Evolutionary conservation across 2,888 invertebrate species (phyloP), one percentile per base, ranked within the genome.

Genomic region (Netelia melanura): DNA sequence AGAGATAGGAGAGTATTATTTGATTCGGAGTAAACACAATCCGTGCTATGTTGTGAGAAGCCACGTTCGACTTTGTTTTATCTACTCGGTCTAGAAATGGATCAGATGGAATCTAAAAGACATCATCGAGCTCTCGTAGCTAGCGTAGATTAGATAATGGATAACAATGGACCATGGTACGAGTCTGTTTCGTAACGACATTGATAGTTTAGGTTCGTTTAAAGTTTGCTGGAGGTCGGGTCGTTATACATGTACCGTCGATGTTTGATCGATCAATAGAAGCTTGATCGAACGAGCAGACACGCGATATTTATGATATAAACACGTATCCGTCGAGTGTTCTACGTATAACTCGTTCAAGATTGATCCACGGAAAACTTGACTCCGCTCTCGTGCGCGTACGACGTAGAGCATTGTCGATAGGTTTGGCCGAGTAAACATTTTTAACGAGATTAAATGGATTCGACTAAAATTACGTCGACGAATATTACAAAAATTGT

Each of bases 221-320:
- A 68, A 68, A 44, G 81, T 74, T 74, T 72, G 72, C 77, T 64
- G 84, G 74, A 84, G 84, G 81, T 84, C 81, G 81, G 17, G 21
- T 38, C 58, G 58, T 17, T 54, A 48, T 71, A 52, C 65, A 56
- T 5, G n/a, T 54, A 72, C 65, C 64, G 77, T 67, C 81, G 74
- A 79, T 64, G 58, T 76, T 81, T 74, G 76, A 81, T 84, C 64
- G 81, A 84, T 84, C 84, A 62, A 81, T 81, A 74, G 48, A 74
- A 65, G 70, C 58, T 23, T 43, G 71, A 64, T 81, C 61, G 23
- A 71, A 65, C 64, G 64, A 44, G 58, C 56, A 74, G 72, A 58
- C 74, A 70, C 74, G 77, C 77, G 78, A 78, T 74, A 44, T 77
- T 77, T 38, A 38, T 44, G 58, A 43, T 62, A 48, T 30, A 30